Base-by-base conservation (phyloP, 2,113 vertebrate species). In the Lepidothrix coronata region DNA sequence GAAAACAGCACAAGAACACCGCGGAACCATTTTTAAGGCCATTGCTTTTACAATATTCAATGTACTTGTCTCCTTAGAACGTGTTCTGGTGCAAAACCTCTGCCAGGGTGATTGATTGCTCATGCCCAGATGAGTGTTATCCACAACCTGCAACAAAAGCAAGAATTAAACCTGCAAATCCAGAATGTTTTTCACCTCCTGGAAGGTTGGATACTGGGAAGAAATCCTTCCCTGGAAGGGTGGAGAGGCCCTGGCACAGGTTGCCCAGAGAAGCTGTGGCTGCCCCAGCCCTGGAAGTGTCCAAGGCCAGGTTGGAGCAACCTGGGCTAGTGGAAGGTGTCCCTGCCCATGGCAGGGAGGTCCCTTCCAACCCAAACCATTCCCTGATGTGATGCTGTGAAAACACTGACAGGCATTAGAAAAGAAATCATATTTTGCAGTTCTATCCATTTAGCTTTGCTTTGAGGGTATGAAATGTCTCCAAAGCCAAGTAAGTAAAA, bases 171-270 rank as follows among this genome's bases (percentile, higher is more conserved):
- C 35, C 21, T 54, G 61, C 22, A 71, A 81, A 94, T 5, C 4
- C 61, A 88, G 75, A 48, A 18, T 33, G 54, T 9, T 66, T 62
- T 81, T 35, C 43, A 67, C 16, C 43, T 87, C 58, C 63, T 61
- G 22, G 62, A 71, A 57, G 31, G 43, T 51, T 7, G 3, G 19
- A 49, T 43, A 11, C 4, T 3, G 0, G 49, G 43, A 9, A 43
- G 20, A 5, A 77, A 71, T 33, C 2, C 0, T 1, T 49, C 3
- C 8, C 66, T 41, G 8, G 0, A 6, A 83, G 24, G n/a, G 16
- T 33, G 33, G 8, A 1, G 0, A 49, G 33, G 27, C 5, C 14
- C 61, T 74, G 70, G 52, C 43, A 58, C 37, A 35, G 68, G 12
- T 2, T 75, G 5, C 78, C 62, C 88, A 83, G 30, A 62, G 71